A percentile compares a stretch with the other conserved stretches of the same genome.
Evolutionary conservation across 2,113 vertebrate genomes (phyloP).

Genomic region (Paramisgurnus dabryanus): DNA sequence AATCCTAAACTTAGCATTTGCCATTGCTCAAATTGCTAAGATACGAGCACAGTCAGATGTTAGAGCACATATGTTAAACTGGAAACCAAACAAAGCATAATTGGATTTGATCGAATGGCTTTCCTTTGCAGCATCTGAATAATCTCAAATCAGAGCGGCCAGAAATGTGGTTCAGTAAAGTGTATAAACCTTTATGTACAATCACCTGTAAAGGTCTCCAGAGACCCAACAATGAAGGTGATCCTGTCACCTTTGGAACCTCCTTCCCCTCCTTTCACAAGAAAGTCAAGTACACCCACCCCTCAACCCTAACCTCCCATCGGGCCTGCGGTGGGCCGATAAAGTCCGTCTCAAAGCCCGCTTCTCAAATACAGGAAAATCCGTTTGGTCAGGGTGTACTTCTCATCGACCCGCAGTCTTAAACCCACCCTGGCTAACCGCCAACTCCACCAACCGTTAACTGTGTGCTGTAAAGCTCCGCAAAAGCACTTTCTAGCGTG

Average conservation of each 20-base stretch:
- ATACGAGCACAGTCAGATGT: background rate
- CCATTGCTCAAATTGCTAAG: no score
- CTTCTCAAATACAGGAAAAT: slow-evolving; percentile 17
- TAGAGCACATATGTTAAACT: background rate
- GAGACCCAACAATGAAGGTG: background rate
- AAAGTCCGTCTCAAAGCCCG: slow-evolving; percentile 8
- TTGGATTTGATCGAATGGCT: background rate
- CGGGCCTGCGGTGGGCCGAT: slow-evolving; percentile 13
- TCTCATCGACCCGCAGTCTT: slow-evolving; percentile 13
- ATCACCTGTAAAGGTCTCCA: background rate
- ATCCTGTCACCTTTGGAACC: background rate
- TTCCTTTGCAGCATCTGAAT: background rate
- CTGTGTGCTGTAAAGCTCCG: background rate
- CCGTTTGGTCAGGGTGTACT: slow-evolving; percentile 25
- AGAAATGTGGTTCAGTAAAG: background rate
- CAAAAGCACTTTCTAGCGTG: background rate
- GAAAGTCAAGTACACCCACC: background rate
- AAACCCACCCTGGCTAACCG: background rate
- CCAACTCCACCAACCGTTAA: background rate
- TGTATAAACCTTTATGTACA: background rate
- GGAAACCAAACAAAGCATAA: background rate
- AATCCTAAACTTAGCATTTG: background rate
- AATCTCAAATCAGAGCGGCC: background rate
- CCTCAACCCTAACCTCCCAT: slow-evolving; percentile 14
- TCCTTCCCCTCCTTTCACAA: background rate